A percentile compares a stretch with the other conserved stretches of the same genome.
These are phyloP conservation scores for Xenentodon cancila DNA, from an alignment of 2,797 vertebrate species.

Conservation along the genomic window DNA sequence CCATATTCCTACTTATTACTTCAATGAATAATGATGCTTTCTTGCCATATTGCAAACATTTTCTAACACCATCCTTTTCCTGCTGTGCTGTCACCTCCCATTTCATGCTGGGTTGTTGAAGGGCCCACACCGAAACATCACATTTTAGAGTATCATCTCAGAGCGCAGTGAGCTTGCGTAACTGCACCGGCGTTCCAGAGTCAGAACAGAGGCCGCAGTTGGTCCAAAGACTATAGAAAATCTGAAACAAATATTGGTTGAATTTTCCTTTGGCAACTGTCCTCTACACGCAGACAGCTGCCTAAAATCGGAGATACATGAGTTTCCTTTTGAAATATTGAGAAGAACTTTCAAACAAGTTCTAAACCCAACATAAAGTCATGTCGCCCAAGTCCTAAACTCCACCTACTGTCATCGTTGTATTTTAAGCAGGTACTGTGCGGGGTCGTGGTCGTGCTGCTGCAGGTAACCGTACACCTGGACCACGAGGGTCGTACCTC, in stretches of 20 bases:
- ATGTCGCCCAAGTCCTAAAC: constrained; percentile 40
- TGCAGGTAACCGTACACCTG: constrained; percentile 93
- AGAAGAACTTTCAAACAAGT: constrained; percentile 15
- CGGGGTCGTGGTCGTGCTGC: constrained; percentile 96
- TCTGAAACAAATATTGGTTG: not conserved
- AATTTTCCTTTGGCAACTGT: constrained; percentile 12
- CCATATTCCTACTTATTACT: constrained; percentile 73
- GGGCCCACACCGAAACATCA: constrained; percentile 34
- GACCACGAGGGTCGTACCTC: constrained; percentile 96
- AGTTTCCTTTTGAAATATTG: constrained; percentile 11
- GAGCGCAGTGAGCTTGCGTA: constrained; percentile 11
- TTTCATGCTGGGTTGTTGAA: constrained; percentile 61
- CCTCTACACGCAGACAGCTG: not conserved
- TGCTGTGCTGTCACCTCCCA: constrained; percentile 70
- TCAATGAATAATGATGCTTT: constrained; percentile 77
- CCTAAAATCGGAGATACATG: too few relatives aligned
- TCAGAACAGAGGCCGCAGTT: constrained; percentile 22
- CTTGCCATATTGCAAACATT: constrained; percentile 73
- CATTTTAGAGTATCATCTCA: constrained; percentile 17
- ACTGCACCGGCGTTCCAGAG: constrained; percentile 9
- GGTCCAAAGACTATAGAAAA: constrained; percentile 13
- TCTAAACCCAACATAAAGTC: constrained; percentile 21
- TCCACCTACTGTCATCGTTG: constrained; percentile 74
- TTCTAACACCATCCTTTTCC: constrained; percentile 79
- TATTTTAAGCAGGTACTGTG: constrained; percentile 98